Evolutionary conservation across 2,888 invertebrate species (phyloP).

Genomic region (Drosophila heteroneura): DNA sequence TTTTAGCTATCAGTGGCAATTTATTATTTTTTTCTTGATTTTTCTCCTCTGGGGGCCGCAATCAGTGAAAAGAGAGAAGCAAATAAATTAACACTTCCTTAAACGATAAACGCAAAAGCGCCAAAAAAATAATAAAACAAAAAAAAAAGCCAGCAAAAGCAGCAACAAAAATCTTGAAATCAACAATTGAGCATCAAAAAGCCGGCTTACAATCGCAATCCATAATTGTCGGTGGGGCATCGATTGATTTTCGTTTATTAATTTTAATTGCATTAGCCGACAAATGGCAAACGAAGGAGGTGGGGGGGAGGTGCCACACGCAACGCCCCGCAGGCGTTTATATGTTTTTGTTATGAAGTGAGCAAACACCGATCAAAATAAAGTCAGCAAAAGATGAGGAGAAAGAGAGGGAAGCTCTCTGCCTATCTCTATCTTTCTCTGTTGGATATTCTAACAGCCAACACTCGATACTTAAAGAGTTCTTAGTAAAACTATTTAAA

Average conservation of each 20-base stretch:
- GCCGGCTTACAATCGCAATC: constrained; percentile 58
- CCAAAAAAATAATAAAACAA: constrained; percentile 11
- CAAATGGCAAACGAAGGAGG: constrained; percentile 29
- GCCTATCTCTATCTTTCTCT: not conserved
- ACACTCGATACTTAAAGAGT: not conserved
- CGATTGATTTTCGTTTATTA: constrained; percentile 74
- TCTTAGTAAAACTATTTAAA: not conserved
- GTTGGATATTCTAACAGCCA: not conserved
- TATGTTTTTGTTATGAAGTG: constrained; percentile 36
- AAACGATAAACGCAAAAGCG: constrained; percentile 74
- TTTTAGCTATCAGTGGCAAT: constrained; percentile 81
- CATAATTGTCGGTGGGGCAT: constrained; percentile 47
- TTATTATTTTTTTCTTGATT: constrained; percentile 62
- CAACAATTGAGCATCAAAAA: constrained; percentile 55
- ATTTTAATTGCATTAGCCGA: constrained; percentile 70
- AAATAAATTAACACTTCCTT: constrained; percentile 82
- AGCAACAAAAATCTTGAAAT: constrained; percentile 31
- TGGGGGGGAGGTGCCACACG: constrained; percentile 29
- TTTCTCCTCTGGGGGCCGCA: constrained; percentile 35
- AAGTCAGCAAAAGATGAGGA: not conserved
- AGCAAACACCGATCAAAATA: constrained; percentile 20
- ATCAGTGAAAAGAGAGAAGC: constrained; percentile 59
- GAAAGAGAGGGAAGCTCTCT: too few species aligned
- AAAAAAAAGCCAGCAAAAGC: constrained; percentile 4
- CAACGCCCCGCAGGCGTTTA: constrained; percentile 54